Evolutionary conservation across 2,888 invertebrate species (phyloP).

Genomic region (Azorinus chamasolen): DNA sequence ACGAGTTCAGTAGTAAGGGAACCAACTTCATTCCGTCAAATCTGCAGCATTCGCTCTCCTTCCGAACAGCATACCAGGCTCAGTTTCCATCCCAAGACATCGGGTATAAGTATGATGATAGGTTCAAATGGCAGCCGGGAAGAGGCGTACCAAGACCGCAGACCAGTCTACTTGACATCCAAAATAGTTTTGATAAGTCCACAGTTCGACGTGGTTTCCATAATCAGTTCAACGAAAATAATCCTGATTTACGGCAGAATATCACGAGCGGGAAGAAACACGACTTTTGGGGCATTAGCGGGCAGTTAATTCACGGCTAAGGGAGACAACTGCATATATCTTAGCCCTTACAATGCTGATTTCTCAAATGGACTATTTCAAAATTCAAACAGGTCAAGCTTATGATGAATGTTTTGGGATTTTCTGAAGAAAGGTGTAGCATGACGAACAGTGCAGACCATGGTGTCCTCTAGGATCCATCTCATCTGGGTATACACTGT

Average conservation of each 20-base stretch:
- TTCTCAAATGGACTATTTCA: too few species aligned
- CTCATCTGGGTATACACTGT: too few species aligned
- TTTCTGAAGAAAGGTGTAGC: too few species aligned
- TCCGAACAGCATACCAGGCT: slow-evolving; percentile 71
- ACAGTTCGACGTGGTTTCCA: slow-evolving; percentile 78
- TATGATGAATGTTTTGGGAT: too few species aligned
- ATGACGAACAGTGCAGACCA: too few species aligned
- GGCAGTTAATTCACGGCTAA: slow-evolving; percentile 82
- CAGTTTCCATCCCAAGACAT: slow-evolving; percentile 76
- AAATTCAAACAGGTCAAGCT: too few species aligned
- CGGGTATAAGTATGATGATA: slow-evolving; percentile 75
- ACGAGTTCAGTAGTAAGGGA: slow-evolving; percentile 75
- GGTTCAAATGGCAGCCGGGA: slow-evolving; percentile 82
- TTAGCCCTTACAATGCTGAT: too few species aligned
- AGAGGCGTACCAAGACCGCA: slow-evolving; percentile 80
- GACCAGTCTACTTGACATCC: slow-evolving; percentile 77
- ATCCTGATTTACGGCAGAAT: slow-evolving; percentile 83
- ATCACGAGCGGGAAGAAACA: slow-evolving; percentile 82
- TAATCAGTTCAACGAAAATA: slow-evolving; percentile 77
- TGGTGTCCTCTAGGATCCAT: too few species aligned
- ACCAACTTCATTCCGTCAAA: slow-evolving; percentile 77
- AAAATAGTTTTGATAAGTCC: slow-evolving; percentile 83
- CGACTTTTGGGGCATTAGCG: slow-evolving; percentile 79
- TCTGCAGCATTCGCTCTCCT: slow-evolving; percentile 62
- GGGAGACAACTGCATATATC: neutral